Base-by-base conservation (phyloP, 2,888 invertebrate genomes). In the Leuctra nigra region DNA sequence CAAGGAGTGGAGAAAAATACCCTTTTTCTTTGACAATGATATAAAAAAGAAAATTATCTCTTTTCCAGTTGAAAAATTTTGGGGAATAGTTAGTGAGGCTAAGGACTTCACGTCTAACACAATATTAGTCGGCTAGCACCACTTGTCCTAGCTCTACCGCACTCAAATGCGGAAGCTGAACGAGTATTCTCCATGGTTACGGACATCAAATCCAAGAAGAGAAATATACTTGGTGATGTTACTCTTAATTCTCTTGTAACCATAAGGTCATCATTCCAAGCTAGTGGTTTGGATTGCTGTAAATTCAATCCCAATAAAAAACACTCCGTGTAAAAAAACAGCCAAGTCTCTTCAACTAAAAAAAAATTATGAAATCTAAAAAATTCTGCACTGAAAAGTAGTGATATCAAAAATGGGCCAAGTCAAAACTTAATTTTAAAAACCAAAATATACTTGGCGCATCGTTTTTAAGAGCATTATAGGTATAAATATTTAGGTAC, bases 131-230 rank as follows among this genome's bases (percentile, higher is more conserved):
- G 4, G 6, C 50, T 50, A 4, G 50, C 50, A 6, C 4, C n/a
- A 11, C 2, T 23, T 11, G 50, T 50, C n/a, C 22, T 50, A 18
- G 23, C n/a, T 4, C 6, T 50, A 18, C 25, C 53, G 4, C 53
- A 53, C 23, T 16, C 53, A 22, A 53, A 53, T 22, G 53, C 53
- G 2, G 53, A 53, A 13, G 53, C 53, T 13, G 53, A 53, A 35
- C 29, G 53, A 16, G 18, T 22, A 3, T 53, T 53, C 18, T 33
- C 33, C 11, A 33, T 33, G 3, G 53, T 53, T 6, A 53, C 53
- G 4, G 53, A 53, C 18, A 18, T 53, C 13, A 33, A 33, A 3
- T 13, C 2, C 18, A 53, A 53, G 35, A 53, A 53, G 16, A 33
- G 53, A 14, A 53, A 53, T 25, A 9, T 33, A 7, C 13, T 53